Percentiles rank a stretch among this genome's conserved stretches.
Evolutionary conservation across 92 coral and sea anemone genomes (phyloP).

Genomic region (Palythoa caribaeorum): DNA sequence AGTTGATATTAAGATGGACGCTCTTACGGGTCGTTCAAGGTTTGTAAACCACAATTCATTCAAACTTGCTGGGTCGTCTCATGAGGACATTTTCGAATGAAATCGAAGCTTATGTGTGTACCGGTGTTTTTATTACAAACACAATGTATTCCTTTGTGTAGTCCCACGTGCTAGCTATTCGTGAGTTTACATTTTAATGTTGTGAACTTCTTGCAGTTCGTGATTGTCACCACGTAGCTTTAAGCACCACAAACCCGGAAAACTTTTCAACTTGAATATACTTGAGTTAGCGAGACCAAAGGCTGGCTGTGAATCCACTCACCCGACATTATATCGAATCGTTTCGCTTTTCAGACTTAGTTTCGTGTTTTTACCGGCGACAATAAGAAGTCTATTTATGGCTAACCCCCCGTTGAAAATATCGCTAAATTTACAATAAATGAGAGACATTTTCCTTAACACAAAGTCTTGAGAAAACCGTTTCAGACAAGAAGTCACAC

Average conservation of each 20-base stretch:
- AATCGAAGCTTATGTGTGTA: slow-evolving; percentile 49
- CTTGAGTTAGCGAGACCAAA: slow-evolving; percentile 14
- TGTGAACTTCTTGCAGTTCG: slow-evolving; percentile 32
- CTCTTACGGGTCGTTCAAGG: slow-evolving; percentile 94
- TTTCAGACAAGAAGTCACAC: slow-evolving; percentile 42
- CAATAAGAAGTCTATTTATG: slow-evolving; percentile 34
- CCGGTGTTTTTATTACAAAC: slow-evolving; percentile 67
- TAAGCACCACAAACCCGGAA: slow-evolving; percentile 39
- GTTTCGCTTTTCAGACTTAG: slow-evolving; percentile 33
- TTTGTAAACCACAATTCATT: slow-evolving; percentile 49
- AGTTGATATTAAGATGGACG: slow-evolving; percentile 93
- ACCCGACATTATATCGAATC: not conserved
- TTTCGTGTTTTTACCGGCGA: slow-evolving; percentile 33
- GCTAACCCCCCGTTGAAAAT: slow-evolving; percentile 45
- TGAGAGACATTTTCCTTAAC: slow-evolving; percentile 20
- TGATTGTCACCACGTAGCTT: slow-evolving; percentile 18
- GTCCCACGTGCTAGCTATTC: slow-evolving; percentile 61
- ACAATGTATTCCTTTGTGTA: slow-evolving; percentile 72
- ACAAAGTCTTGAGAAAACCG: slow-evolving; percentile 1
- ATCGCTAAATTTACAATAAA: slow-evolving; percentile 40
- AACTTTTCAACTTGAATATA: slow-evolving; percentile 40
- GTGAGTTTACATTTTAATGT: slow-evolving; percentile 82
- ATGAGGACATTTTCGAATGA: slow-evolving; percentile 58
- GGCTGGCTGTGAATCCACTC: slow-evolving; percentile 18
- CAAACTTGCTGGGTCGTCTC: slow-evolving; percentile 44